Conservation (phyloP, 1,140 invertebrate species). For the Whitmania pigra region DNA sequence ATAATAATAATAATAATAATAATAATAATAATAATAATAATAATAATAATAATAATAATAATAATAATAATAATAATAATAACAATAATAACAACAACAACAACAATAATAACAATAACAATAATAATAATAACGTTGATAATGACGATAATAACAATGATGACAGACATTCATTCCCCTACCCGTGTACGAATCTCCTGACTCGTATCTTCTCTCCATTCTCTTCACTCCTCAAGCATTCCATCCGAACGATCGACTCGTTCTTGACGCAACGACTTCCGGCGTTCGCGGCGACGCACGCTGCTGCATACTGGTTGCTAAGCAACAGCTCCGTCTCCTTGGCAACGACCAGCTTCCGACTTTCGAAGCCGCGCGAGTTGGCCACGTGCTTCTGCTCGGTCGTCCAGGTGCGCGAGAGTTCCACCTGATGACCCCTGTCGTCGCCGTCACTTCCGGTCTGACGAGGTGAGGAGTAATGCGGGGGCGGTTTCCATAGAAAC, state of each 20-base stretch:
- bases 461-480: too few relatives aligned
- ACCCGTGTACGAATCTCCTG: constrained; percentile 10
- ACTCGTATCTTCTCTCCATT: constrained; percentile 6
- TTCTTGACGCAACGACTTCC: not conserved
- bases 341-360: constrained; percentile 11
- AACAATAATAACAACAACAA: too few relatives aligned
- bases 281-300: not conserved
- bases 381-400: constrained; percentile 12
- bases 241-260: not conserved
- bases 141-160: too few relatives aligned
- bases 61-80: too few relatives aligned
- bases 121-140: too few relatives aligned
- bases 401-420: not conserved
- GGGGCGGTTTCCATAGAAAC: constrained; percentile 7
- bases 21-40: too few relatives aligned
- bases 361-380: not conserved
- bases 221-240: constrained; percentile 13
- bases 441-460: not conserved
- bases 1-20: too few relatives aligned
- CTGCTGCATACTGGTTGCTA: constrained; percentile 8
- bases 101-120: too few relatives aligned
- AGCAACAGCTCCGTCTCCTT: constrained; percentile 16
- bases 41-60: too few relatives aligned
- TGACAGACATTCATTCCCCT: too few relatives aligned
- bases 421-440: not conserved